phyloP scores from a whole-genome alignment of 2,797 vertebrate species.

The Ctenopoma multispine region DNA sequence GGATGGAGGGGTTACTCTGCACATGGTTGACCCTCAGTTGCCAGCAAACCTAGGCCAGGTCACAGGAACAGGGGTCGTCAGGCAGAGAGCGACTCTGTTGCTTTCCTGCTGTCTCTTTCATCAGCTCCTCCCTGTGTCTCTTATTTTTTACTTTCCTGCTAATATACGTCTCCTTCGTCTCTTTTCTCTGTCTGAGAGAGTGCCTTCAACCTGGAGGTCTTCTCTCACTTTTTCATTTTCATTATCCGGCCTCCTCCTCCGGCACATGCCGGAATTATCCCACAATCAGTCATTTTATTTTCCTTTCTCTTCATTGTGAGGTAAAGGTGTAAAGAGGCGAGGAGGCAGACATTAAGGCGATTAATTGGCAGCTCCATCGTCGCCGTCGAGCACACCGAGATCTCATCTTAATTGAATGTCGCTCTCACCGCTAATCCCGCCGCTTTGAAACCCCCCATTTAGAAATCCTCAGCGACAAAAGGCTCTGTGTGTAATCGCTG shows the following conservation, averaged over 20 bases:
- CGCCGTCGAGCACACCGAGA: conserved; percentile 57
- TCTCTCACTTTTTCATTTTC: conserved; percentile 15
- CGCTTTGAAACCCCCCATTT: conserved; percentile 76
- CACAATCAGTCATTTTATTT: conserved; percentile 63
- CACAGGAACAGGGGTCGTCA: conserved; percentile 69
- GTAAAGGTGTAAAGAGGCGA: conserved; percentile 67
- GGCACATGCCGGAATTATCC: conserved; percentile 37
- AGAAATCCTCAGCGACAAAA: conserved; percentile 76
- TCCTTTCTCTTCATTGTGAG: conserved; percentile 46
- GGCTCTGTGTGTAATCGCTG: conserved; percentile 75
- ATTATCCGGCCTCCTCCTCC: neutral
- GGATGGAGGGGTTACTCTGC: conserved; percentile 74
- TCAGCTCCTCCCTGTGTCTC: conserved; percentile 1
- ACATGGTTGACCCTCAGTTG: conserved; percentile 74
- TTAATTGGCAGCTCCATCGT: conserved; percentile 78
- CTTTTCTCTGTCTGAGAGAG: conserved; percentile 3
- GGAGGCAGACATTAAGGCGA: conserved; percentile 78
- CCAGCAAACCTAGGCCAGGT: conserved; percentile 31
- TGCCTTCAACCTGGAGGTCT: conserved; percentile 14
- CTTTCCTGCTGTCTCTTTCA: neutral
- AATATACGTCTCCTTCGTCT: neutral
- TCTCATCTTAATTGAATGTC: conserved; percentile 85
- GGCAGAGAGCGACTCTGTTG: conserved; percentile 33
- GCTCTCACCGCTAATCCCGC: conserved; percentile 77
- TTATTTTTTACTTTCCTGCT: neutral